These are phyloP conservation scores for Gobiocypris rarus DNA, from an alignment of 2,113 vertebrate species.

Conservation along the genomic window DNA sequence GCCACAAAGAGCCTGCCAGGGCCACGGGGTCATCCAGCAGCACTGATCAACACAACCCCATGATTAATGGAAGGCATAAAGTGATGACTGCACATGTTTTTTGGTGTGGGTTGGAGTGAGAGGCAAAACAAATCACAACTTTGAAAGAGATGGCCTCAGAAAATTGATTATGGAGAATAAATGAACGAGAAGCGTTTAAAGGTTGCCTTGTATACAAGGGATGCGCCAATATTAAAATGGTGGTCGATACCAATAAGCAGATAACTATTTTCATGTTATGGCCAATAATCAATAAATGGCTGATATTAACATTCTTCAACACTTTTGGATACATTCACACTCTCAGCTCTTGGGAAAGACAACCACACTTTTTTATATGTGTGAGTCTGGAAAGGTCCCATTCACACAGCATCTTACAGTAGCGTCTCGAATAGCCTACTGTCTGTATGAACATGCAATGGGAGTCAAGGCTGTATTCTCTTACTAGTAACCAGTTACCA, in stretches of 20 bases:
- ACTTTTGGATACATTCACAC: not conserved
- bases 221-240: not conserved
- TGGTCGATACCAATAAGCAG: not conserved
- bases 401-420: no score
- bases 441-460: no score
- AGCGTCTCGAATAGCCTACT: no score
- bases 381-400: no score
- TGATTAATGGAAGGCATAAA: slow-evolving; percentile 66
- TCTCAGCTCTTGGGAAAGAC: no score
- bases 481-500: no score
- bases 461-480: no score
- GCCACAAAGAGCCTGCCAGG: slow-evolving; percentile 44
- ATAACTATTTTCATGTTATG: not conserved
- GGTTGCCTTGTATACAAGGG: not conserved
- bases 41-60: slow-evolving; percentile 45
- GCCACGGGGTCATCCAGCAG: slow-evolving; percentile 54
- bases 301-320: no score
- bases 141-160: slow-evolving; percentile 47
- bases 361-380: no score
- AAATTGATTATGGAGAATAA: slow-evolving; percentile 64
- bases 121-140: slow-evolving; percentile 57
- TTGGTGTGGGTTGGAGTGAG: slow-evolving; percentile 44
- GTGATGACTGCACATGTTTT: slow-evolving; percentile 59
- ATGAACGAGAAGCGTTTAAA: slow-evolving; percentile 50
- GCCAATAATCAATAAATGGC: not conserved